These are phyloP conservation scores for Lutjanus argentimaculatus DNA, from an alignment of 2,797 vertebrate species.

Conservation along the genomic window DNA sequence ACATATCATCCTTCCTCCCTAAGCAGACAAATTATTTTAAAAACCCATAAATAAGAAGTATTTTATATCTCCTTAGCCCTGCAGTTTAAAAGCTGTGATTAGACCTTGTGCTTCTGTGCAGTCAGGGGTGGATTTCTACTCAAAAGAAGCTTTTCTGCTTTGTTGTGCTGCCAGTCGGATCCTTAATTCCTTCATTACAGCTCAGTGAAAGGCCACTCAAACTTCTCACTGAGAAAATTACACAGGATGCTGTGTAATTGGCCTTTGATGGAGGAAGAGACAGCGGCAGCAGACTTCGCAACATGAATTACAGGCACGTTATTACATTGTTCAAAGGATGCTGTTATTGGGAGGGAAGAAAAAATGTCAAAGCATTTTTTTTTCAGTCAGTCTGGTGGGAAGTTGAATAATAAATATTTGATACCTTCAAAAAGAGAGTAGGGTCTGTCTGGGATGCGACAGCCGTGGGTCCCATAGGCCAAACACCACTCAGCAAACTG, in stretches of 20 bases:
- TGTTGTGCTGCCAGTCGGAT: neutral
- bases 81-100: conserved; percentile 10
- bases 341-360: neutral
- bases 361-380: neutral
- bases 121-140: neutral
- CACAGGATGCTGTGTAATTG: conserved; percentile 4
- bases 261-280: neutral
- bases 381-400: neutral
- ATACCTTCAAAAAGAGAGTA: conserved; percentile 99
- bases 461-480: conserved; percentile 96
- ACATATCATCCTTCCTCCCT: neutral
- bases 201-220: neutral
- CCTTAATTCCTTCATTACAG: conserved; percentile 4
- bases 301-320: neutral
- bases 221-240: neutral
- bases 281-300: neutral
- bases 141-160: neutral
- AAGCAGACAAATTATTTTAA: neutral
- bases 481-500: conserved; percentile 99
- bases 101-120: neutral
- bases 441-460: conserved; percentile 96
- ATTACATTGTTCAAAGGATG: neutral
- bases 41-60: neutral
- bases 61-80: neutral
- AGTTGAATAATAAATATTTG: neutral